A percentile compares a stretch with the other conserved stretches of the same genome.
These are phyloP conservation scores for Zaprionus capensis DNA, from an alignment of 1,140 invertebrate genomes.

Conservation along the genomic window DNA sequence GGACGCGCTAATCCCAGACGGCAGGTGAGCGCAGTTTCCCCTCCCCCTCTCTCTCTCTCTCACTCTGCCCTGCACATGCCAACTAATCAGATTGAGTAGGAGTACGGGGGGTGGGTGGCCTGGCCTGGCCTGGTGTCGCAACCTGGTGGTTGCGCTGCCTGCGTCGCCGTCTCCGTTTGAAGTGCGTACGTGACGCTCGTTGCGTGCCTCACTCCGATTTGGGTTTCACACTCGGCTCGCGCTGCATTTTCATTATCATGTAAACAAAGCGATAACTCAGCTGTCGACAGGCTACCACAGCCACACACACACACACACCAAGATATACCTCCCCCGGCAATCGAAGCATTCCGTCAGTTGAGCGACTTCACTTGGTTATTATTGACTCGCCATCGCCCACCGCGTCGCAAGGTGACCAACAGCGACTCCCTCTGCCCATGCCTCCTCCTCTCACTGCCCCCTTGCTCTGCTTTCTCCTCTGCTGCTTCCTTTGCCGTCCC, in stretches of 20 bases:
- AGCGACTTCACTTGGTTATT: conserved; percentile 14
- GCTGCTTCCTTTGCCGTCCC: not conserved
- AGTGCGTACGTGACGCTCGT: conserved; percentile 51
- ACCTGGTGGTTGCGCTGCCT: not conserved
- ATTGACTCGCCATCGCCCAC: conserved; percentile 13
- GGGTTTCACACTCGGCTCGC: conserved; percentile 23
- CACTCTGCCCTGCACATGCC: not conserved
- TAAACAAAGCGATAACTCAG: conserved; percentile 58
- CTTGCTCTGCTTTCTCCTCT: not conserved
- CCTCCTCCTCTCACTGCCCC: not conserved
- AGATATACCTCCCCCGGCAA: not conserved
- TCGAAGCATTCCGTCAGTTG: not conserved
- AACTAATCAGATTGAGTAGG: not conserved
- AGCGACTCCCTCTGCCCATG: not conserved
- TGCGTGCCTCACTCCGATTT: conserved; percentile 36
- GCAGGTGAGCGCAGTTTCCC: conserved; percentile 23
- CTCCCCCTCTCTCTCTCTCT: not conserved
- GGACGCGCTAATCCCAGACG: conserved; percentile 36
- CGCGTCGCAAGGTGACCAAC: conserved; percentile 29
- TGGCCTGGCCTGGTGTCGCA: not conserved
- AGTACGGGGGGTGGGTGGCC: not conserved
- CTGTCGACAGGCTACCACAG: conserved; percentile 34
- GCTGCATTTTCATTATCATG: conserved; percentile 51
- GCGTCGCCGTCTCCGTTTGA: conserved; percentile 18
- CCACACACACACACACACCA: conserved; percentile 4